Percentiles rank a stretch among this genome's conserved stretches.
Conservation (phyloP, 2,888 invertebrate genomes). For the Temnothorax rugatulus region DNA sequence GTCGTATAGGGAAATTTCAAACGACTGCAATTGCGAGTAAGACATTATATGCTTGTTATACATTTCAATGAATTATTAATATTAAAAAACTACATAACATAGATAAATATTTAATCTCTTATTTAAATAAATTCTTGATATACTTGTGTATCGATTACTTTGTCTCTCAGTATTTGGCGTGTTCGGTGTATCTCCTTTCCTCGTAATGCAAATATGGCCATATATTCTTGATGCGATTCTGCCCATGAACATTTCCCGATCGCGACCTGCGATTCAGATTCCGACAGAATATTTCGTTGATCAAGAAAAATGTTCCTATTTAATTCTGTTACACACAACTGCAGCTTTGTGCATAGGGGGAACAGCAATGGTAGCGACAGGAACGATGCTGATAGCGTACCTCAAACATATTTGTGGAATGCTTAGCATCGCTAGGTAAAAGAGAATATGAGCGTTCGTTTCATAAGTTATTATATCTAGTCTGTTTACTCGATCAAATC, state of each 20-base stretch:
- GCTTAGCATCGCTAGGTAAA: background rate
- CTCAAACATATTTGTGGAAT: constrained; percentile 16
- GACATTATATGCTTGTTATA: background rate
- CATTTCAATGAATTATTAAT: background rate
- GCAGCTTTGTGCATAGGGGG: background rate
- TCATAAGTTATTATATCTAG: background rate
- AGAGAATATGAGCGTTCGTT: background rate
- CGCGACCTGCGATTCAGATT: background rate
- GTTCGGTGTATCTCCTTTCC: background rate
- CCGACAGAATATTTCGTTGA: background rate
- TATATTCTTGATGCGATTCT: background rate
- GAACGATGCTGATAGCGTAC: background rate
- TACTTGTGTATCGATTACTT: background rate
- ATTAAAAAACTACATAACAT: background rate
- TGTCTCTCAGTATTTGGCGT: background rate
- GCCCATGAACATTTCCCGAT: background rate
- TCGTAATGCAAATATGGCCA: background rate
- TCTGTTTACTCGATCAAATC: background rate
- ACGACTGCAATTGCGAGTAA: background rate
- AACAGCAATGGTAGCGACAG: constrained; percentile 1
- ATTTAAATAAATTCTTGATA: background rate
- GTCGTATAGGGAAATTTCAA: background rate
- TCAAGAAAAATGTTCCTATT: background rate
- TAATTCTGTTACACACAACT: background rate
- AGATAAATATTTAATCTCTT: background rate